Conservation (phyloP, 2,113 vertebrate genomes). For the Trogon surrucura region DNA sequence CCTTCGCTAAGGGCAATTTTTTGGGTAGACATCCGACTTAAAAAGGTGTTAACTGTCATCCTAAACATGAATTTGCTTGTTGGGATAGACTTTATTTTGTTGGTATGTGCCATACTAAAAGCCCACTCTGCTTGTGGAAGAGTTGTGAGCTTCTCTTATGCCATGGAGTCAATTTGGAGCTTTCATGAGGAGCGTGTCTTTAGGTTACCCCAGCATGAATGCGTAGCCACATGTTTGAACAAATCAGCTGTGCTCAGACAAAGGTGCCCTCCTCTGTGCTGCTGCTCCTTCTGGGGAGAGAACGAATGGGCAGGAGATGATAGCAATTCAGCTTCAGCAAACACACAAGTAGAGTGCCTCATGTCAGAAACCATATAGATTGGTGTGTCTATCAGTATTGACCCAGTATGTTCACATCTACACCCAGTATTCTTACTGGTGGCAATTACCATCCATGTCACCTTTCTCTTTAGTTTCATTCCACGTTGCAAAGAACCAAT, state of each 20-base stretch:
- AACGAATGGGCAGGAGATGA: neutral
- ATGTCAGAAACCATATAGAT: neutral
- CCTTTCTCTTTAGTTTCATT: neutral
- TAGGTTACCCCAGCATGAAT: accelerated
- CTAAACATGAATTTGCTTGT: neutral
- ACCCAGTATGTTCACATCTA: neutral
- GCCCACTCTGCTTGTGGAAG: neutral
- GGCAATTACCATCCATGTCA: neutral
- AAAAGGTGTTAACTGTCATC: neutral
- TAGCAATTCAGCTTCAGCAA: neutral
- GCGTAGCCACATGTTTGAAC: neutral
- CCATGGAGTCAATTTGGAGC: neutral
- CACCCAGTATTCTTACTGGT: neutral
- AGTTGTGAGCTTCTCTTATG: neutral
- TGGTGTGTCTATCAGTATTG: neutral
- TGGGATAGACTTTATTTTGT: neutral
- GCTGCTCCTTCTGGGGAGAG: neutral
- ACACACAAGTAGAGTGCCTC: accelerated
- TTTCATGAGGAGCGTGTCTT: neutral
- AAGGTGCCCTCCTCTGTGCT: neutral
- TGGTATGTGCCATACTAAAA: neutral
- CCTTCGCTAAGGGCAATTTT: neutral
- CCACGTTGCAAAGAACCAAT: neutral
- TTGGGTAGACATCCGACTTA: neutral
- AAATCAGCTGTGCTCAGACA: neutral